A percentile compares a stretch with the other conserved stretches of the same genome.
Conservation (phyloP, 2,113 vertebrate genomes). For the Phyllopteryx taeniolatus region DNA sequence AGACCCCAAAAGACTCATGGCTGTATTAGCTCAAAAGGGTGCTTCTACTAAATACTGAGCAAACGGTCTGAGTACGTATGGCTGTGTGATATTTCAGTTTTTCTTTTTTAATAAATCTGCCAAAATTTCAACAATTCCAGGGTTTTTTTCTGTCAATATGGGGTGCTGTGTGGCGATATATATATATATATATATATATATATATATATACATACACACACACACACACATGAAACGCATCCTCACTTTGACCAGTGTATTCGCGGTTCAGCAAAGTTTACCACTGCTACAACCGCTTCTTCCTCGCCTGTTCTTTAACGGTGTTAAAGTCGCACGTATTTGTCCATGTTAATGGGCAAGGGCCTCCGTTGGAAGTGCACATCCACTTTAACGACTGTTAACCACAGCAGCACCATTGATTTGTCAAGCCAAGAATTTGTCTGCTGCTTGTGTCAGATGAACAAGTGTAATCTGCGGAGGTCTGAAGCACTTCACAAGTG, state of each 20-base stretch:
- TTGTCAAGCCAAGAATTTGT: slow-evolving; percentile 43
- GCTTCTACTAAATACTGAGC: too few species aligned
- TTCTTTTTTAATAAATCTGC: too few species aligned
- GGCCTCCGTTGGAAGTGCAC: slow-evolving; percentile 22
- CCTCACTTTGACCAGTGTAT: slow-evolving; percentile 1
- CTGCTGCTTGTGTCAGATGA: slow-evolving; percentile 9
- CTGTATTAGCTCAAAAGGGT: too few species aligned
- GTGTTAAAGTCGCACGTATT: slow-evolving; percentile 40
- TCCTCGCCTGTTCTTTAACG: slow-evolving; percentile 20
- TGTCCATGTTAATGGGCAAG: slow-evolving; percentile 33
- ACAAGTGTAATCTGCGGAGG: slow-evolving; percentile 44
- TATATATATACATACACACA: too few species aligned
- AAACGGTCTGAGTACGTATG: too few species aligned
- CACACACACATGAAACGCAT: not conserved
- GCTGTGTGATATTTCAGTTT: too few species aligned
- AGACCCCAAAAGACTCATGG: too few species aligned
- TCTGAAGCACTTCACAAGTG: slow-evolving; percentile 42
- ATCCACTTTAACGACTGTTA: slow-evolving; percentile 38
- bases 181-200: too few species aligned
- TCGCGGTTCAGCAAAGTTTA: slow-evolving; percentile 10
- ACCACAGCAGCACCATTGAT: slow-evolving; percentile 47
- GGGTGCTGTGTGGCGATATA: too few species aligned
- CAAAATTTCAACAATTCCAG: too few species aligned
- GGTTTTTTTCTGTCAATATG: too few species aligned
- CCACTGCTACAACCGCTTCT: slow-evolving; percentile 7